These are phyloP conservation scores for Ephestia elutella DNA, from an alignment of 1,140 invertebrate genomes.

Conservation along the genomic window DNA sequence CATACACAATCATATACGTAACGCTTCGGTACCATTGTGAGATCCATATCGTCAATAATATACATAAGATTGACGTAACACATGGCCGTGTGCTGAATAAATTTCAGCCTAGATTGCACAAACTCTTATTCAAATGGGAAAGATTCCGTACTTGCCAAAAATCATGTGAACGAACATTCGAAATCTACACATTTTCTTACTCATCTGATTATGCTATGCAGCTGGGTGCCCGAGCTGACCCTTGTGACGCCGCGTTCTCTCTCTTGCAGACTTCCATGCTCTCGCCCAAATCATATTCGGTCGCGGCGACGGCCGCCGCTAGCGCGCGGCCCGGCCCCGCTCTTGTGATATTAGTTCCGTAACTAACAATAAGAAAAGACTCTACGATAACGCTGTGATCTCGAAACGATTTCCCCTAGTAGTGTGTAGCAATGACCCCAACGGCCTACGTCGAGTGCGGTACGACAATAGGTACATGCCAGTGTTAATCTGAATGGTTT, in stretches of 20 bases:
- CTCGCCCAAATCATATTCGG: conserved; percentile 82
- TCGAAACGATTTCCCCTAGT: conserved; percentile 54
- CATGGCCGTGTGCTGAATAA: too few species aligned
- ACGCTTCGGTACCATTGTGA: too few species aligned
- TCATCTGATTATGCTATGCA: background rate
- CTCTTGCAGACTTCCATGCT: conserved; percentile 83
- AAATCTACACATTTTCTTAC: background rate
- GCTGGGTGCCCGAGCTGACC: background rate
- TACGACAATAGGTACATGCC: conserved; percentile 53
- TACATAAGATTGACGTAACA: too few species aligned
- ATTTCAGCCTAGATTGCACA: too few species aligned
- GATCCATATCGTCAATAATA: too few species aligned
- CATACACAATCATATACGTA: too few species aligned
- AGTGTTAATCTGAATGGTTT: conserved; percentile 64
- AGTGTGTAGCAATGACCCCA: conserved; percentile 41
- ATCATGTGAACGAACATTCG: too few species aligned
- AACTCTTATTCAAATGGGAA: too few species aligned
- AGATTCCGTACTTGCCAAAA: too few species aligned
- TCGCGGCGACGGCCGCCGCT: conserved; percentile 76
- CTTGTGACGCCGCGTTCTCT: conserved; percentile 57
- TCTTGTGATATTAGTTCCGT: conserved; percentile 50
- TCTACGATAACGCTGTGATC: conserved; percentile 60
- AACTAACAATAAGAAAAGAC: conserved; percentile 57
- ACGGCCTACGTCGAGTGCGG: conserved; percentile 44
- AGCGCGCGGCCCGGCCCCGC: conserved; percentile 42